phyloP scores from a whole-genome alignment of 2,113 vertebrate genomes.

The Labeo rohita region DNA sequence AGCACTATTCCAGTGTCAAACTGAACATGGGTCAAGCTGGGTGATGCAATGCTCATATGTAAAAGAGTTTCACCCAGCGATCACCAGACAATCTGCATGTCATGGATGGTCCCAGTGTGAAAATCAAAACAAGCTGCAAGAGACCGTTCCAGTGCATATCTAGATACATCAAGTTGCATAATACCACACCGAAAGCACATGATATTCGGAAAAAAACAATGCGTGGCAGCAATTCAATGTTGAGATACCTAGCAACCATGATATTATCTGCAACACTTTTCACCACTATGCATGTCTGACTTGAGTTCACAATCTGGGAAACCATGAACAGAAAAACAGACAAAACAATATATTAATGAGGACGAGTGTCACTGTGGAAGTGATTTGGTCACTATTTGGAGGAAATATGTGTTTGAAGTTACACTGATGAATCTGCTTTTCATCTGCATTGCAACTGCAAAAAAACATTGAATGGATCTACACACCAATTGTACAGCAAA shows the following conservation, averaged over 20 bases:
- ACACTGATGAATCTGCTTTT: conserved; percentile 17
- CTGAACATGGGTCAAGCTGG: neutral
- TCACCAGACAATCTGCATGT: conserved; percentile 20
- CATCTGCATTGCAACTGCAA: neutral
- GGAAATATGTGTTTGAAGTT: conserved; percentile 10
- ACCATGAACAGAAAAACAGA: neutral
- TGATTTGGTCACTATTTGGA: conserved; percentile 29
- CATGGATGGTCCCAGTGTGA: neutral
- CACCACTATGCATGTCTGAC: neutral
- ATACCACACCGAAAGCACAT: neutral
- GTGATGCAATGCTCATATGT: neutral
- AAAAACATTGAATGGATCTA: conserved; percentile 46
- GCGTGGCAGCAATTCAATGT: neutral
- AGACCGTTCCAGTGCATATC: neutral
- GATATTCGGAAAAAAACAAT: neutral
- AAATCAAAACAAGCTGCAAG: conserved; percentile 30
- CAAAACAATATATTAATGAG: conserved; percentile 13
- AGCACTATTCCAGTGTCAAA: neutral
- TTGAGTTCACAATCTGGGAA: conserved; percentile 26
- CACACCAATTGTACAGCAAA: conserved; percentile 50
- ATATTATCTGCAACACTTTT: neutral
- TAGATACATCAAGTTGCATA: neutral
- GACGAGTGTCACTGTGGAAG: neutral
- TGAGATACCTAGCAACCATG: neutral
- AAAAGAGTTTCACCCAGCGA: neutral